Evolutionary conservation across 2,113 vertebrate genomes (phyloP).

Genomic region (Cercocebus atys): DNA sequence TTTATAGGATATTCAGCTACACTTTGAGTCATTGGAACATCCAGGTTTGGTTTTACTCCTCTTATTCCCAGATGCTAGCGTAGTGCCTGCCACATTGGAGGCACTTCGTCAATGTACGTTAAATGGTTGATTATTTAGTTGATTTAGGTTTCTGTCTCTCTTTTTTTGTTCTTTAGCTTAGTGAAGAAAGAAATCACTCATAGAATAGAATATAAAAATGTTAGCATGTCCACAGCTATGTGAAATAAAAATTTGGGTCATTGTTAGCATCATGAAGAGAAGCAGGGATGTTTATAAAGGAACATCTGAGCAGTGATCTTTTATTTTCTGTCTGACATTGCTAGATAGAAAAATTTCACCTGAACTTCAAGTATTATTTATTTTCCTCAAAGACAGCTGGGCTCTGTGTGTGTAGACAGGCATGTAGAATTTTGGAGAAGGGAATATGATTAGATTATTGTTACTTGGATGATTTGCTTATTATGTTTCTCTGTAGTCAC

Average conservation of each 20-base stretch:
- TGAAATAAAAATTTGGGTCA: neutral
- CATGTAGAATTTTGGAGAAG: neutral
- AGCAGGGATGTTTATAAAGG: neutral
- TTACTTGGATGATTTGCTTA: neutral
- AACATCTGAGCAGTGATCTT: neutral
- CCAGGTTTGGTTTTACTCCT: neutral
- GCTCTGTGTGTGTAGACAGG: neutral
- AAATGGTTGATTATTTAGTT: neutral
- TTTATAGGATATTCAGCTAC: neutral
- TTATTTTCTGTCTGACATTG: neutral
- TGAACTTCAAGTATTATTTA: neutral
- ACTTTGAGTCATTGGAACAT: neutral
- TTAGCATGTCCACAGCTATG: neutral
- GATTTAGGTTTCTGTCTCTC: neutral
- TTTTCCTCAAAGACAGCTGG: neutral
- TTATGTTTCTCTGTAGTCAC: slow-evolving; percentile 28
- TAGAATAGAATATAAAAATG: neutral
- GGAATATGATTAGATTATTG: neutral
- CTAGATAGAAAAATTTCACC: neutral
- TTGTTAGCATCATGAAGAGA: neutral
- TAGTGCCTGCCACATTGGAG: neutral
- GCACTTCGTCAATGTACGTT: neutral
- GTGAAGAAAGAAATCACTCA: neutral
- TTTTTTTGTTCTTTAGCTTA: neutral
- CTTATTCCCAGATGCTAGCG: neutral